Evolutionary conservation across 2,888 invertebrate species (phyloP).

Genomic region (Seira ritae): DNA sequence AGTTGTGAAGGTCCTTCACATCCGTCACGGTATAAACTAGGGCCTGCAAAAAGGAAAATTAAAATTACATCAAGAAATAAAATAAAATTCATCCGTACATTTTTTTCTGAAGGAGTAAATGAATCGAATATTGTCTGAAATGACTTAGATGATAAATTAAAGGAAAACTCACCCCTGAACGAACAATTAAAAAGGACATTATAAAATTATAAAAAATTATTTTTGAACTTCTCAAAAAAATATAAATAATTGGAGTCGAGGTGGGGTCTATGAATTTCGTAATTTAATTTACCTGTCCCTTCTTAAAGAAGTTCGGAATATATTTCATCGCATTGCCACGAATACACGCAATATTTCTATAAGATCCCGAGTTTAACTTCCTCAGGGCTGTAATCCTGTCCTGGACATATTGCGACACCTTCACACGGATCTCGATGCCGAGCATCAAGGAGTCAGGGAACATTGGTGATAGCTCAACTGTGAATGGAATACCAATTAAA

Average conservation of each 20-base stretch:
- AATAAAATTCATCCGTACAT: not conserved
- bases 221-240: slow-evolving; percentile 76
- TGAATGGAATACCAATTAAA: not conserved
- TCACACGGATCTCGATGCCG: slow-evolving; percentile 98
- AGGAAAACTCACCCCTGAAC: not conserved
- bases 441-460: slow-evolving; percentile 92
- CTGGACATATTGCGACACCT: slow-evolving; percentile 98
- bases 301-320: slow-evolving; percentile 96
- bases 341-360: slow-evolving; percentile 95
- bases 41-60: slow-evolving; percentile 80
- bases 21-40: slow-evolving; percentile 98
- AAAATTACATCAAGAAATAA: not conserved
- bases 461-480: slow-evolving; percentile 92
- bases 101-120: not conserved
- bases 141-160: not conserved
- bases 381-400: slow-evolving; percentile 94
- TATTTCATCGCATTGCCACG: slow-evolving; percentile 99
- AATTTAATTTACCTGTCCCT: slow-evolving; percentile 91
- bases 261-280: too few relatives aligned
- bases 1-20: slow-evolving; percentile 96
- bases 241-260: too few relatives aligned
- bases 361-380: slow-evolving; percentile 84
- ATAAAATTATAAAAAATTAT: not conserved
- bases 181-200: too few relatives aligned
- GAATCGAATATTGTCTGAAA: not conserved